Evolutionary conservation across 2,113 vertebrate species (phyloP).

Genomic region (Sciurus niger): DNA sequence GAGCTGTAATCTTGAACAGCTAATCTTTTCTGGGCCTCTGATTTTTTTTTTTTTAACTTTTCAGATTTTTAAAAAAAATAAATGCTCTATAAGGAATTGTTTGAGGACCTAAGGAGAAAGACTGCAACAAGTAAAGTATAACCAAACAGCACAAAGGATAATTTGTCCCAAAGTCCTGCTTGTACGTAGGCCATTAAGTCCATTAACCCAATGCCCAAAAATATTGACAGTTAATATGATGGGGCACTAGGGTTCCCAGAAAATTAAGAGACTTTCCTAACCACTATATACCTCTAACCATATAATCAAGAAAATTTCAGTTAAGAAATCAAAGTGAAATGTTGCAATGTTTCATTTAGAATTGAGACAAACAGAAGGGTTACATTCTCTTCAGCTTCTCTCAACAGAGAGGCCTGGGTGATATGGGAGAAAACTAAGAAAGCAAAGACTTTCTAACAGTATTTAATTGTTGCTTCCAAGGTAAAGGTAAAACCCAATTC

Average conservation of each 20-base stretch:
- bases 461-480: constrained; percentile 16
- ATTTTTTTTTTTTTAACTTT: constrained; percentile 77
- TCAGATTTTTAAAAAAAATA: constrained; percentile 89
- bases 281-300: constrained; percentile 75
- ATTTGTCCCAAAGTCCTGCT: constrained; percentile 85
- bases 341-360: constrained; percentile 79
- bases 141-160: constrained; percentile 83
- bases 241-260: constrained; percentile 78
- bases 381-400: constrained; percentile 79
- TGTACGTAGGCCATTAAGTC: constrained; percentile 84
- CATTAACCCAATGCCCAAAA: constrained; percentile 82
- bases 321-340: constrained; percentile 80
- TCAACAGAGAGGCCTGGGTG: constrained; percentile 63
- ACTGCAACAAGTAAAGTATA: constrained; percentile 81
- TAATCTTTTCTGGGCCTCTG: background rate
- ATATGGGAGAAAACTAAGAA: constrained; percentile 57
- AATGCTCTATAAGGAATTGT: constrained; percentile 91
- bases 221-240: constrained; percentile 66
- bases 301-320: constrained; percentile 75
- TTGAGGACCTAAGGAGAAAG: constrained; percentile 88
- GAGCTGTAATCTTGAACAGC: background rate
- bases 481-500: constrained; percentile 50
- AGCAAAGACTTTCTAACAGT: constrained; percentile 72
- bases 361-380: constrained; percentile 77
- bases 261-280: constrained; percentile 82